Base-by-base conservation (phyloP, 2,797 vertebrate species). In the Cossypha dichroa region DNA sequence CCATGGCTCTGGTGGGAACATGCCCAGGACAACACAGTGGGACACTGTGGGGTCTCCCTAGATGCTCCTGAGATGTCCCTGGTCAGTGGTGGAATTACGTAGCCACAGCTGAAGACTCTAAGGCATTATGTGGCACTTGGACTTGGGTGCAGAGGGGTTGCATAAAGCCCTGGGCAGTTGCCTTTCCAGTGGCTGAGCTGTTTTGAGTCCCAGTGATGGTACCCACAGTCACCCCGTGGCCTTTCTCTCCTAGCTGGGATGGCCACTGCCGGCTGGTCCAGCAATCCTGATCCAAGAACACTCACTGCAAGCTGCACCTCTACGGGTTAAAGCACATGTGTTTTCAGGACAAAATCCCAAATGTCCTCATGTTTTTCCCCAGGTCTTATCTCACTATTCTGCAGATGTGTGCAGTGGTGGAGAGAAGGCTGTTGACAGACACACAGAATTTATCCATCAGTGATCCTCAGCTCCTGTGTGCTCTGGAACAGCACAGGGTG, bases 271-370 rank as follows among this genome's bases (percentile, higher is more conserved):
- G 48, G 58, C 54, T 38, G 46, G 11, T 45, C 64, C 49, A 66
- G 60, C 29, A 16, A 3, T 34, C 38, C 59, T 48, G 15, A 28
- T 25, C 36, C 54, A 17, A 2, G 31, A 52, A 8, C 29, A 13
- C 15, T 56, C 40, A 6, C 18, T 29, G 7, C 63, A 38, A 68
- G 70, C 69, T 52, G 13, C 2, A 4, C 29, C 49, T 74, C 64
- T 1, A 1, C 0, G 1, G 41, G 36, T 52, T 70, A 29, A 54
- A n/a, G 36, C 3, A 2, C 34, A 3, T 13, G 10, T 2, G 2
- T 41, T 76, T 66, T 58, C 43, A 46, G 67, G 40, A 48, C 43
- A 79, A 86, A 91, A 34, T 64, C 34, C 40, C 28, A 8, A 43
- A 63, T 21, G 52, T 16, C 29, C 46, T 18, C 28, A 13, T 45